Evolutionary conservation across 2,113 vertebrate species (phyloP), one percentile per base, ranked within the genome.

Genomic region (Mesitornis unicolor): DNA sequence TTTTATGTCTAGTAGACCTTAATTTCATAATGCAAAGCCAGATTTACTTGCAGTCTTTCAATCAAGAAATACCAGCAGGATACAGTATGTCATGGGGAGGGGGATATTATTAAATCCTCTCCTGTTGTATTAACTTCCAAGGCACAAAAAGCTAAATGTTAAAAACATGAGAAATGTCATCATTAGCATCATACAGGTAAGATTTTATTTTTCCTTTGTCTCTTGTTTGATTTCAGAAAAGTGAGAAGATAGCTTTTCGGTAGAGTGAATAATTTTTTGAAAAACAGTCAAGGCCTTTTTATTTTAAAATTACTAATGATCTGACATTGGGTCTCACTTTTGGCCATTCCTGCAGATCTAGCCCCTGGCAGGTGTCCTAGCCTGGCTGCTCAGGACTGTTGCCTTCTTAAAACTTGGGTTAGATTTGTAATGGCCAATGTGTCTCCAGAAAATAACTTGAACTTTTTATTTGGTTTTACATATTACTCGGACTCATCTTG

Each of bases 1-100:
- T 95, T 91, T 92, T 91, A 64, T 79, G 47, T 86, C 87, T 64
- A 73, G n/a, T 29, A 79, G 79, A 75, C 89, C 54, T 96, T 91
- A 57, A 80, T 89, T 95, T 94, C 69, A n/a, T 85, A 87, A 85
- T 50, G 48, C 59, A 85, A 86, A 96, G 84, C 29, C 63, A 87
- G 63, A 56, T 85, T 94, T 89, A 67, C 50, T 77, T 85, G n/a
- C 40, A 65, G 67, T 69, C 51, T 83, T 89, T 94, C 82, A 80
- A 10, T 94, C 87, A 91, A 77, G 82, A 85, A 76, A 38, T 88
- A 80, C 26, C 54, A 83, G 33, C 18, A 59, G 61, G 70, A 87
- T 36, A 42, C 57, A 64, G 40, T 64, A 11, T 90, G 48, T 79
- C 59, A 65, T 35, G 48, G 53, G 51, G 56, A 53, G 53, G 51